Conservation (phyloP, 2,888 invertebrate genomes). For the Colostygia pectinataria region DNA sequence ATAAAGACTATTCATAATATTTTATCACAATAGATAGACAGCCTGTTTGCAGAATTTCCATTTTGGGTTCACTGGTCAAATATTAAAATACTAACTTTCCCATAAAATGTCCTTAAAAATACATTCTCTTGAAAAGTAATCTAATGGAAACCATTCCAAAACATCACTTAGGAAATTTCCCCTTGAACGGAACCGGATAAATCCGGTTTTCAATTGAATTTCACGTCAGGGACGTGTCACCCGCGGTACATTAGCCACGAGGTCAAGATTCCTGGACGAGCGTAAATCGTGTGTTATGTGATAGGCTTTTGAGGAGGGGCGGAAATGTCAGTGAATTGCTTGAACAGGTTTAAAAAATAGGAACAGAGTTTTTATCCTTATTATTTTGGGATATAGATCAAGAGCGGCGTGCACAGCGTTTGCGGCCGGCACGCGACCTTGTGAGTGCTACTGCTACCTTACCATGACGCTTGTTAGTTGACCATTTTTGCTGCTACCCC, state of each 20-base stretch:
- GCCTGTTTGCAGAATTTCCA: too few relatives aligned
- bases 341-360: slow-evolving; percentile 4
- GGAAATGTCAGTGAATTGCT: slow-evolving; percentile 34
- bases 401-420: too few relatives aligned
- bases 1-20: too few relatives aligned
- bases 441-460: too few relatives aligned
- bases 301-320: slow-evolving; percentile 35
- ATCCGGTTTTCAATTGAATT: slow-evolving; percentile 74
- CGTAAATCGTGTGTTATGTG: slow-evolving; percentile 62
- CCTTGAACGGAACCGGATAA: slow-evolving; percentile 45
- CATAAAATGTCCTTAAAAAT: background rate
- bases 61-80: too few relatives aligned
- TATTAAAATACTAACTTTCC: too few relatives aligned
- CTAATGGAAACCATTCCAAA: slow-evolving; percentile 66
- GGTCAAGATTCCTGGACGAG: slow-evolving; percentile 43
- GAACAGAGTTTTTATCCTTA: too few relatives aligned
- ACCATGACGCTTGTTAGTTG: too few relatives aligned
- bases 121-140: slow-evolving; percentile 46
- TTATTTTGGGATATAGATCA: too few relatives aligned
- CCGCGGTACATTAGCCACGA: slow-evolving; percentile 66
- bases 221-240: slow-evolving; percentile 60
- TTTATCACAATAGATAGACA: too few relatives aligned
- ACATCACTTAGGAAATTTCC: slow-evolving; percentile 66
- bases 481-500: too few relatives aligned
- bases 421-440: too few relatives aligned